Evolutionary conservation across 92 coral and sea anemone genomes (phyloP).

Genomic region (Anthopleura xanthogrammica): DNA sequence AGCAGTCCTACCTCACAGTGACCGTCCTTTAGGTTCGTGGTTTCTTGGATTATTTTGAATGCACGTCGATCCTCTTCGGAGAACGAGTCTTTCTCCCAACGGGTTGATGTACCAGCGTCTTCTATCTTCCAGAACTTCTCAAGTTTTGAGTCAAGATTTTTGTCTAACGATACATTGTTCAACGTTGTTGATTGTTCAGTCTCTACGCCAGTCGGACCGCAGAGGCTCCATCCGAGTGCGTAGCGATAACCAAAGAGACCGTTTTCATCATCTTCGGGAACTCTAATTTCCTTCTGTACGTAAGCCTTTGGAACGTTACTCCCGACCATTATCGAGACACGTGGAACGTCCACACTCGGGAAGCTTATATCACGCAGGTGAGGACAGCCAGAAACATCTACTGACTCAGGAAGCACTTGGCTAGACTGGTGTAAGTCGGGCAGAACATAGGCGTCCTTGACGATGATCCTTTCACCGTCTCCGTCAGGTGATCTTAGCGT

Average conservation of each 20-base stretch:
- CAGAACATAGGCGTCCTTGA: constrained; percentile 54
- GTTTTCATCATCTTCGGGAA: neutral
- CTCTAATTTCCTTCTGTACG: constrained; percentile 21
- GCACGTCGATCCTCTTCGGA: neutral
- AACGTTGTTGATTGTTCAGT: neutral
- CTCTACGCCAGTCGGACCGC: no score
- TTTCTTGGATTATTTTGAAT: neutral
- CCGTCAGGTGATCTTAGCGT: constrained; percentile 37
- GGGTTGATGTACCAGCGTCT: no score
- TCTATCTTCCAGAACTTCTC: constrained; percentile 10
- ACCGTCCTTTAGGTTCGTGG: constrained; percentile 7
- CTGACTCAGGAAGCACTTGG: constrained; percentile 35
- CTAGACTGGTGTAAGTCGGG: constrained; percentile 49
- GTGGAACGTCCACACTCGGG: constrained; percentile 53
- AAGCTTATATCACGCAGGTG: constrained; percentile 53
- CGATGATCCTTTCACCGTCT: constrained; percentile 31
- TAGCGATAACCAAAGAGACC: no score
- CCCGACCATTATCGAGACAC: constrained; percentile 54
- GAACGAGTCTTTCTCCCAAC: no score
- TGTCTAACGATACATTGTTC: neutral
- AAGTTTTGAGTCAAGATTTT: neutral
- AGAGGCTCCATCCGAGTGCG: no score
- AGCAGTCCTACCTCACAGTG: constrained; percentile 57
- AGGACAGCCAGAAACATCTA: constrained; percentile 48
- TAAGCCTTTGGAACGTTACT: constrained; percentile 47